Conservation (phyloP, 2,888 invertebrate genomes). For the Brenthis hecate region DNA sequence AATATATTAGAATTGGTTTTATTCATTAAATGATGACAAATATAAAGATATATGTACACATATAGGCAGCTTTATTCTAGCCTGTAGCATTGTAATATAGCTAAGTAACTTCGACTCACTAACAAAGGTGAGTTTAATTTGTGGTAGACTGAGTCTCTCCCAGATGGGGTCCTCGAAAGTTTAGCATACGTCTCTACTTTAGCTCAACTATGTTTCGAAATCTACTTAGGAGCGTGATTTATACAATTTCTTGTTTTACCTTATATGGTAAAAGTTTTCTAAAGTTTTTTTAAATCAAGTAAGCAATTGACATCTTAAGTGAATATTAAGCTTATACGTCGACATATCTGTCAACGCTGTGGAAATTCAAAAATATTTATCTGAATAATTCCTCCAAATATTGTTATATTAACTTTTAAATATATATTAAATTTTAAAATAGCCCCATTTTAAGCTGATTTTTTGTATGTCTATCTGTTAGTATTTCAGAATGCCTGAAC, state of each 20-base stretch:
- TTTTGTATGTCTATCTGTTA: too few relatives aligned
- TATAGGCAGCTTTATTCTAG: neutral
- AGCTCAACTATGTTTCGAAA: conserved; percentile 1
- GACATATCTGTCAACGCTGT: too few relatives aligned
- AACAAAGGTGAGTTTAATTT: conserved; percentile 27
- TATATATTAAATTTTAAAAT: too few relatives aligned
- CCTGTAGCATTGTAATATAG: conserved; percentile 10
- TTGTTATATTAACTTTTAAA: too few relatives aligned
- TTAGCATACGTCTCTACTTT: conserved; percentile 35
- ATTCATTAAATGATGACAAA: neutral
- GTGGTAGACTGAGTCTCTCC: conserved; percentile 18
- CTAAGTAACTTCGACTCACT: conserved; percentile 5
- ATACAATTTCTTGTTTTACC: conserved; percentile 6
- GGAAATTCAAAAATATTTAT: too few relatives aligned
- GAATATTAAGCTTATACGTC: neutral
- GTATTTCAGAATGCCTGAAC: too few relatives aligned
- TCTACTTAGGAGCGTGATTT: conserved; percentile 4
- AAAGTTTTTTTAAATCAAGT: neutral
- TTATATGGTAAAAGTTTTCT: neutral
- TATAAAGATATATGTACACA: neutral
- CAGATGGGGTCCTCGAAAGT: conserved; percentile 31
- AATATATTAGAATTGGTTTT: too few relatives aligned
- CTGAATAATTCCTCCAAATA: too few relatives aligned
- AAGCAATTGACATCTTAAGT: too few relatives aligned
- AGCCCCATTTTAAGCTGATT: too few relatives aligned